Base-by-base conservation (phyloP, 2,797 vertebrate genomes). In the Podarcis siculus region DNA sequence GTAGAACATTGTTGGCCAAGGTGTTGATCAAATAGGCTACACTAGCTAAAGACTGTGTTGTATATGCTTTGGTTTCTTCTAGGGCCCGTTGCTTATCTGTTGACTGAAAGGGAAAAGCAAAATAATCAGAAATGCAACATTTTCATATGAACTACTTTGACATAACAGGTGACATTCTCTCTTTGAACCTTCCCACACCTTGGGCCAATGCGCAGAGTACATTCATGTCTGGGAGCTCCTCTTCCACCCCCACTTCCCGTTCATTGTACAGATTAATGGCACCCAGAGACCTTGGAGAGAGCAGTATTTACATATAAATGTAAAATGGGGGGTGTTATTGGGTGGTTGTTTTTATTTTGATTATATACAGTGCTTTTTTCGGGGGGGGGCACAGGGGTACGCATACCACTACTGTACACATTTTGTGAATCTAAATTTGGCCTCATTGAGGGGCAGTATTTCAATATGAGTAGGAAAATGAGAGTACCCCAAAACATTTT, bases 61-160 rank as follows among this genome's bases (percentile, higher is more conserved):
- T 99, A 95, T 99, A 99, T 94, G 98, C 98, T 97, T 99, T 99
- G 95, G 99, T 99, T 98, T 99, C 99, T 97, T 99, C 99, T 94
- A 99, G 96, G 61, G 99, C 99, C 96, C 98, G 96, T 95, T 99
- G 98, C 95, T 99, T 99, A 96, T 99, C 99, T 94, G 98, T 96
- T 94, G 99, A 98, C 99, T 99, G 90, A 61, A 91, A 79, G 76
- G 89, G 86, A 82, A 30, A 75, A 87, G 89, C 10, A 90, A 84
- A 90, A 90, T 12, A 67, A 64, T 86, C 87, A 89, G 35, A 55
- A 0, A 0, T 37, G 42, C 83, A 92, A 10, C 71, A 80, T 87
- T 84, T 92, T 87, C 66, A 66, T 90, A 86, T 64, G 7, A 37
- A 73, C 15, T 21, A n/a, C 35, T 73, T 37, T 17, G 72, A 30